Conservation (phyloP, 2,797 vertebrate species). For the Cephalopachus bancanus region DNA sequence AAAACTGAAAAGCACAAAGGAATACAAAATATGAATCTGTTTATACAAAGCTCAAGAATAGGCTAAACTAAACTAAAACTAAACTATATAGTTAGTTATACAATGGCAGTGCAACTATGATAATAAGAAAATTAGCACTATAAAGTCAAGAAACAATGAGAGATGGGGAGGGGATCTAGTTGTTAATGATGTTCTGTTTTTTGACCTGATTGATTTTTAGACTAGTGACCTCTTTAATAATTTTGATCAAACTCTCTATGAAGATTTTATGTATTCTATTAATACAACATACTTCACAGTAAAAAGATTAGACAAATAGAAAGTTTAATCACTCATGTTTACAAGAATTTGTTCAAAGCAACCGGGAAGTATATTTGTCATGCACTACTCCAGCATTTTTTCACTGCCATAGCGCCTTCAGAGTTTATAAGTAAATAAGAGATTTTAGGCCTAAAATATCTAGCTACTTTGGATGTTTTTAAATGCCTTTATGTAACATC, state of each 20-base stretch:
- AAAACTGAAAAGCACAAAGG: constrained; percentile 8
- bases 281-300: neutral
- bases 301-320: neutral
- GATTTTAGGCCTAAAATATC: neutral
- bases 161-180: neutral
- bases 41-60: constrained; percentile 5
- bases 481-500: neutral
- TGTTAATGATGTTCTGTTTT: neutral
- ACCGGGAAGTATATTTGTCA: neutral
- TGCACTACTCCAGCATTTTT: neutral
- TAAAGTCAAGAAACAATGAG: neutral
- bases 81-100: neutral
- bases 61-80: neutral
- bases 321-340: neutral
- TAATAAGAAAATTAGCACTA: neutral
- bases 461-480: neutral
- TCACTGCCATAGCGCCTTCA: neutral
- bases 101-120: neutral
- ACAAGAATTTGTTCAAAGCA: neutral
- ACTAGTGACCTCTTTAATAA: neutral
- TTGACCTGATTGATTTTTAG: neutral
- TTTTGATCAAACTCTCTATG: neutral
- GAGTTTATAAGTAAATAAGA: constrained; percentile 34
- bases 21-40: neutral
- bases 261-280: neutral